Base-by-base conservation (phyloP, 2,797 vertebrate species). In the Spinibarbus caldwelli region DNA sequence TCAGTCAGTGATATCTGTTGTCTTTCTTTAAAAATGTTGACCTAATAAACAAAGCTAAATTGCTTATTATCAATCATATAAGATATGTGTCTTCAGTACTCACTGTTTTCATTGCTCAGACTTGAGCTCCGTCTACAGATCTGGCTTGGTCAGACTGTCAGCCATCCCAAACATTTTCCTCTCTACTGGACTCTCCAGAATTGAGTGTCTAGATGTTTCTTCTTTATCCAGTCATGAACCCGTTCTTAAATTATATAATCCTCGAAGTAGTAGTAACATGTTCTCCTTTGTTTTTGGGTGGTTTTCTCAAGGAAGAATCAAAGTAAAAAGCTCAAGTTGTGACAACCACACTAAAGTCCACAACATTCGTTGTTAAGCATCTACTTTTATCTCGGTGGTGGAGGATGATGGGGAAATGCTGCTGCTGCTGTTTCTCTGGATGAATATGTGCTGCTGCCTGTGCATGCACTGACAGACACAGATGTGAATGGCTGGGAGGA, bases 401-500 rank as follows among this genome's bases (percentile, higher is more conserved):
- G 79, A 78, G 54, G 68, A 34, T 82, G 76, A 85, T 82, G 80
- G 72, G 57, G 71, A 86, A 77, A 72, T 86, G 82, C 54, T 80
- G n/a, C n/a, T n/a, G 70, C 71, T 75, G 31, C 70, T 62, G 36
- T 84, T 81, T 78, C 47, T 86, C 75, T 82, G 29, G 78, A 62
- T 38, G 57, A 80, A 49, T 82, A 54, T 73, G 47, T 76, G 14
- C 78, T 71, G 75, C 86, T 67, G 83, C 76, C 67, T 66, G 78
- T 83, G 86, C 62, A 75, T 83, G 68, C 52, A 19, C 76, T 62
- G 87, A 91, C 87, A 92, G 90, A 89, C 90, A 92, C 91, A 89
- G 91, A 93, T 94, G 93, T 92, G 92, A 88, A 89, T 91, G 90
- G 91, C 73, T 89, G 89, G 90, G 80, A 77, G 31, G 85, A 88